Evolutionary conservation across 2,888 invertebrate genomes (phyloP).

Genomic region (Ormyrus thymus): DNA sequence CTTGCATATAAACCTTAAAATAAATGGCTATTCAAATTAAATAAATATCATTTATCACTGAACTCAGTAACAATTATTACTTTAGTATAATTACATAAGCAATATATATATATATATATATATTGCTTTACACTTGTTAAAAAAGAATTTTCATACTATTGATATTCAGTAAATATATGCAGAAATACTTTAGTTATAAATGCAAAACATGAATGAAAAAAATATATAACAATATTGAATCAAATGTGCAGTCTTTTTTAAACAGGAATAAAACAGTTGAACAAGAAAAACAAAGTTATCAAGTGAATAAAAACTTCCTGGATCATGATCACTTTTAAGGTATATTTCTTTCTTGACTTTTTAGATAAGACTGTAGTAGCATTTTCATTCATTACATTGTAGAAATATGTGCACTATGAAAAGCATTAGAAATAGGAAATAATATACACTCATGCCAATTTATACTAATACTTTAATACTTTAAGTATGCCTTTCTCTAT

Average conservation of each 20-base stretch:
- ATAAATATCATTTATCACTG: no score
- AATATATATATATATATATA: no score
- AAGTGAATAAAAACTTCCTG: conserved; percentile 10
- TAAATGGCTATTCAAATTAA: no score
- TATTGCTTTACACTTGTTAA: no score
- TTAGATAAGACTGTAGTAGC: background rate
- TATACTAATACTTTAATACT: no score
- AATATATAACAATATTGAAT: background rate
- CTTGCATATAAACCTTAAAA: no score
- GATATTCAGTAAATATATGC: background rate
- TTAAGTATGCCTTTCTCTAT: no score
- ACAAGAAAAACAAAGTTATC: background rate
- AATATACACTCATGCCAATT: no score
- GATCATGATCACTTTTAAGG: background rate
- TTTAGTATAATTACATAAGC: no score
- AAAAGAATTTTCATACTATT: no score
- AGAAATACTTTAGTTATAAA: conserved; percentile 19
- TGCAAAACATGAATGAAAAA: conserved; percentile 27
- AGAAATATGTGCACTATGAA: background rate
- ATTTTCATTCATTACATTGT: background rate
- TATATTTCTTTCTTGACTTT: background rate
- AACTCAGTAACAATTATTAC: no score
- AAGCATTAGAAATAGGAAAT: no score
- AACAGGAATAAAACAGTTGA: background rate
- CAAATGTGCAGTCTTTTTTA: conserved; percentile 1